Conservation (phyloP, 1,140 invertebrate genomes). For the Danaus melanippus region DNA sequence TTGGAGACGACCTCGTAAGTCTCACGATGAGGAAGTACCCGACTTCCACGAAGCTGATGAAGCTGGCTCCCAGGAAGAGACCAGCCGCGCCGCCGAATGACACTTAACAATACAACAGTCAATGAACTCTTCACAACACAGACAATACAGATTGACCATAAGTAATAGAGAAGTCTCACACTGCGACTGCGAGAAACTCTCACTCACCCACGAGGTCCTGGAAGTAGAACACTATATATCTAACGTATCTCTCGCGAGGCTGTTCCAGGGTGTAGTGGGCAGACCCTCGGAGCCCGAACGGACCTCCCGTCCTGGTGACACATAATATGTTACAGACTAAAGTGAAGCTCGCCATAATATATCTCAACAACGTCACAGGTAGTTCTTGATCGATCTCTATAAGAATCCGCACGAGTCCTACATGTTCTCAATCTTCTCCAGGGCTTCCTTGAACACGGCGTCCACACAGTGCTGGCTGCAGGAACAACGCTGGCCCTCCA, state of each 20-base stretch:
- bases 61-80: slow-evolving; percentile 74
- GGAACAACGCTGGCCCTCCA: slow-evolving; percentile 30
- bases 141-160: background rate
- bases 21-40: slow-evolving; percentile 67
- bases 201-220: slow-evolving; percentile 71
- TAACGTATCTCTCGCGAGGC: slow-evolving; percentile 63
- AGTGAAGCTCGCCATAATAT: too few relatives aligned
- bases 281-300: slow-evolving; percentile 35
- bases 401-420: too few relatives aligned
- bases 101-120: slow-evolving; percentile 32
- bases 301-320: slow-evolving; percentile 36
- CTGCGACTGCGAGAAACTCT: too few relatives aligned
- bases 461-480: slow-evolving; percentile 60
- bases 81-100: slow-evolving; percentile 75
- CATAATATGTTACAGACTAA: slow-evolving; percentile 20
- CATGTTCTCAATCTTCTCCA: slow-evolving; percentile 36
- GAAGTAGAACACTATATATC: slow-evolving; percentile 74
- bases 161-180: too few relatives aligned
- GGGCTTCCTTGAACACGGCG: slow-evolving; percentile 40
- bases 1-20: background rate
- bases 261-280: slow-evolving; percentile 44
- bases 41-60: slow-evolving; percentile 75
- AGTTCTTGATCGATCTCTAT: too few relatives aligned
- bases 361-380: too few relatives aligned
- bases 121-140: background rate